phyloP scores from a whole-genome alignment of 2,888 invertebrate genomes.

The Branchinecta sandiegonensis region DNA sequence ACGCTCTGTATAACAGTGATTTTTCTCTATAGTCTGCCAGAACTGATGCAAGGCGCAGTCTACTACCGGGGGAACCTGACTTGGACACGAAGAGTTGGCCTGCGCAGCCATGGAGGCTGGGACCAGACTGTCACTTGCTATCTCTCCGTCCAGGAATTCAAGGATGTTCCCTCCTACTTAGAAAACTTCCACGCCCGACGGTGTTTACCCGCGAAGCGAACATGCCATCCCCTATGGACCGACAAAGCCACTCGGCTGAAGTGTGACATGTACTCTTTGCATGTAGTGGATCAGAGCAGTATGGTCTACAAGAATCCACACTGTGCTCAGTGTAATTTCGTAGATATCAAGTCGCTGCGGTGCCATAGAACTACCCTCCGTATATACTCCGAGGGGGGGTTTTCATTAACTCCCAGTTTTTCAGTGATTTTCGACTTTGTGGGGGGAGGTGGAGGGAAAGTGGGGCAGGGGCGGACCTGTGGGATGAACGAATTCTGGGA shows the following conservation, averaged over 20 bases:
- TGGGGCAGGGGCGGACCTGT: constrained; percentile 26
- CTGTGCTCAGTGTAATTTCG: constrained; percentile 31
- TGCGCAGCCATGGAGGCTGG: background rate
- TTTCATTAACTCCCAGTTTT: constrained; percentile 11
- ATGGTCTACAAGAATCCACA: constrained; percentile 31
- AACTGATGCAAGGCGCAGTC: constrained; percentile 9
- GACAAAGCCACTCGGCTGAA: constrained; percentile 24
- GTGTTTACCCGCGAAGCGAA: constrained; percentile 20
- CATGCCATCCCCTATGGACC: constrained; percentile 26
- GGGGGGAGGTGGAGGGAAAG: constrained; percentile 25
- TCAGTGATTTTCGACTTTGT: constrained; percentile 29
- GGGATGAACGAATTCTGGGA: constrained; percentile 30
- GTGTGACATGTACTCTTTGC: constrained; percentile 26
- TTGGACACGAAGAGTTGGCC: constrained; percentile 5
- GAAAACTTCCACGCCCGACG: constrained; percentile 14
- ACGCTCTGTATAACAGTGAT: too few relatives aligned
- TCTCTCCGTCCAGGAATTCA: constrained; percentile 3
- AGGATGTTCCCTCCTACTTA: background rate
- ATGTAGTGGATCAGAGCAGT: background rate
- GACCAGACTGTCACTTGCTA: background rate
- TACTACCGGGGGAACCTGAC: constrained; percentile 17
- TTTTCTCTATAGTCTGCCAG: background rate
- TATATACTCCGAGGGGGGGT: background rate
- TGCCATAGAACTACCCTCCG: background rate
- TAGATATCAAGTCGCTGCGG: constrained; percentile 2